Base-by-base conservation (phyloP, 1,140 invertebrate species). In the Tyrophagus putrescentiae region DNA sequence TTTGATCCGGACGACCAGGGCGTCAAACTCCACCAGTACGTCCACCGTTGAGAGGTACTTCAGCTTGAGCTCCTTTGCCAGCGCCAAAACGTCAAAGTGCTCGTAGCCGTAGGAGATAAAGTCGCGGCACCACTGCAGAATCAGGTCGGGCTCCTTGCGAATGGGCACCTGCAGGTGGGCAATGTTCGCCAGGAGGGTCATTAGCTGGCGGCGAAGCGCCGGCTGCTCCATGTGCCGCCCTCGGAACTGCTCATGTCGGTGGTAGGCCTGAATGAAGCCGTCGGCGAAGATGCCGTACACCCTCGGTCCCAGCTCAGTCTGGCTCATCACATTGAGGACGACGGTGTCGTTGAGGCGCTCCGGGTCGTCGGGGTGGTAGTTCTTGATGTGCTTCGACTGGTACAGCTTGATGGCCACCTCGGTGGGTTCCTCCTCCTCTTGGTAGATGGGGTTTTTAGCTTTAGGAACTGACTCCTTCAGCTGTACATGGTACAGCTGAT, bases 351-450 rank as follows among this genome's bases (percentile, higher is more conserved):
- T 48, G n/a, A 7, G 6, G 23, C 44, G 44, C 25, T 48, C 44
- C 23, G 25, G 25, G 5, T n/a, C 5, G n/a, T 48, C 44, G 31
- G 13, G 31, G n/a, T 7, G 23, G 18, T 6, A 7, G 31, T n/a
- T 48, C 6, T 48, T 48, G 5, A n/a, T 27, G 6, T n/a, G 18
- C 31, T 48, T 48, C 6, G 13, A 6, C 7, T 29, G 23, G n/a
- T 48, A 48, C 7, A 48, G 31, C 44, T 48, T 48, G 31, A 48
- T n/a, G n/a, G 44, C 44, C 25, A 48, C 44, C 18, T 48, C 44
- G 6, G 6, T 48, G 7, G 44, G 44, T n/a, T 48, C 44, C 13
- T 48, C 44, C 25, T n/a, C n/a, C n/a, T n/a, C n/a, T n/a, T n/a
- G n/a, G n/a, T n/a, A n/a, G n/a, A n/a, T n/a, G n/a, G n/a, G n/a